Base-by-base conservation (phyloP, 2,113 vertebrate species). In the Phaethornis superciliosus region DNA sequence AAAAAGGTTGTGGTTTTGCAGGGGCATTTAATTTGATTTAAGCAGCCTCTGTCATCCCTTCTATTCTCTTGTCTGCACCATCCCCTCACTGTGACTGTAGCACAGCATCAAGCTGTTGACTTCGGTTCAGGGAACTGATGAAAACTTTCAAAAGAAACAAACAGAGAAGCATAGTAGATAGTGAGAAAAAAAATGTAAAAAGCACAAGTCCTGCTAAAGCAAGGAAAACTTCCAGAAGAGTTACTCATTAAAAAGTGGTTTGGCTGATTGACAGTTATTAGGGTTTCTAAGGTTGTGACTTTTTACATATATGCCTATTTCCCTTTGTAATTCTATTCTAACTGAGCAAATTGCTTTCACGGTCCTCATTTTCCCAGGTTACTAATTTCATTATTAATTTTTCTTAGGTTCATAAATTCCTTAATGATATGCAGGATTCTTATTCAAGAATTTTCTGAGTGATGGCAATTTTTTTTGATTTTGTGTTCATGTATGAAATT, bases 341-440 rank as follows among this genome's bases (percentile, higher is more conserved):
- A 68, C 33, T 75, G 40, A 70, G 40, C 14, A 92, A 86, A 81
- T 75, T 1, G 56, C 19, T 83, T 90, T 10, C 68, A 35, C 93
- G 33, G 27, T 91, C 33, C 46, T 71, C 15, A 44, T 95, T 95
- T 46, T 2, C 64, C 16, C 89, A 69, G 15, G 27, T 80, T 88
- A 83, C 64, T 83, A 85, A 46, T 82, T 82, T 82, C 10, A 67
- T 85, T 87, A 65, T 80, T 90, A 69, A 82, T 88, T 85, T 87
- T 1, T 49, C 30, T 70, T 80, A 88, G 28, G 22, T 70, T 90
- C 88, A 55, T 75, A 52, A 28, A 37, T 84, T 68, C 4, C 63
- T 47, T 86, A 81, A 59, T 37, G 10, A 24, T 58, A 55, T 6
- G 1, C 44, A 65, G 4, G 80, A 15, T 59, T 60, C 21, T 70